Conservation (phyloP, 2,113 vertebrate genomes). For the Sapayoa aenigma region DNA sequence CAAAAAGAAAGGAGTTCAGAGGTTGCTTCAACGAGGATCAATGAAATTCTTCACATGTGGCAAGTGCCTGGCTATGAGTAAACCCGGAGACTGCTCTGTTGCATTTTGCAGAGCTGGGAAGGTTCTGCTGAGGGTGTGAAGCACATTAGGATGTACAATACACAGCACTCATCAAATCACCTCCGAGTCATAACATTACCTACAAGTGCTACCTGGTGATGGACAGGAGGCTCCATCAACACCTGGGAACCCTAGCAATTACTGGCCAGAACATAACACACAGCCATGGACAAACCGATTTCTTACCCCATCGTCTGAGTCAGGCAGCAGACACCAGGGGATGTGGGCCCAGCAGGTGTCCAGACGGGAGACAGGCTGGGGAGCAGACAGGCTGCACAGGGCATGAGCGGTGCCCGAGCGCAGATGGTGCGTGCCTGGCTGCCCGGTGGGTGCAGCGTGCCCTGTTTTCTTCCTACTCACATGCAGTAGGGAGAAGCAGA, state of each 20-base stretch:
- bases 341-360: neutral
- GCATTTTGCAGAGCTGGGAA: neutral
- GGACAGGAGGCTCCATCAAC: neutral
- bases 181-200: fast-evolving
- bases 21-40: neutral
- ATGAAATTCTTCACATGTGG: neutral
- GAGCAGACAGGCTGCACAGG: neutral
- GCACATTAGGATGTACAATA: fast-evolving
- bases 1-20: neutral
- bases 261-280: neutral
- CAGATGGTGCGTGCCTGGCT: neutral
- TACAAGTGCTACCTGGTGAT: fast-evolving
- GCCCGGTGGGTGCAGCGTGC: neutral
- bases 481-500: neutral
- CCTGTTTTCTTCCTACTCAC: neutral
- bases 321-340: fast-evolving
- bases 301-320: neutral
- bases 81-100: neutral
- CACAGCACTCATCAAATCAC: neutral
- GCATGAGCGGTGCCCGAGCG: fast-evolving
- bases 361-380: fast-evolving
- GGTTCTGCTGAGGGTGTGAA: neutral
- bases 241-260: neutral
- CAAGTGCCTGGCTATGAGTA: neutral
- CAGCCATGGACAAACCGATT: fast-evolving